Percentiles rank a stretch among this genome's conserved stretches.
Evolutionary conservation across 2,113 vertebrate genomes (phyloP).

Genomic region (Onychostoma macrolepis): DNA sequence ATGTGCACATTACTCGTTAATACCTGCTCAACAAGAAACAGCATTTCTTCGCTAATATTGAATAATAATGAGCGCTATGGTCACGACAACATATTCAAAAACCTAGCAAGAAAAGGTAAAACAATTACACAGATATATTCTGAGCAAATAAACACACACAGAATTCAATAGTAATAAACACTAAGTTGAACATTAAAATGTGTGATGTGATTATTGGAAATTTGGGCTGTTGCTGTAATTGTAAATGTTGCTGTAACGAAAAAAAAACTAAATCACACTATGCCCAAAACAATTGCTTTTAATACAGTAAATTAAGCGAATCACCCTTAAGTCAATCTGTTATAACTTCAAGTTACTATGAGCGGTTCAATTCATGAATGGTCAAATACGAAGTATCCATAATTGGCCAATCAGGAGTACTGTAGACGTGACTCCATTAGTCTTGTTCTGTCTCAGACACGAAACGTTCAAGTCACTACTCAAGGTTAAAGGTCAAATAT

Average conservation of each 20-base stretch:
- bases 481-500: conserved; percentile 15
- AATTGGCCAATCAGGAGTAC: conserved; percentile 15
- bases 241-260: too few relatives aligned
- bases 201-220: neutral
- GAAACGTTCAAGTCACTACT: neutral
- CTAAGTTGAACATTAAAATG: neutral
- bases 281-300: neutral
- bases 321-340: neutral
- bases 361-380: neutral
- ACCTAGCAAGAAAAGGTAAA: conserved; percentile 31
- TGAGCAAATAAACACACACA: conserved; percentile 42
- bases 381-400: neutral
- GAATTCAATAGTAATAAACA: neutral
- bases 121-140: conserved; percentile 20
- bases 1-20: conserved; percentile 46
- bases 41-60: conserved; percentile 40
- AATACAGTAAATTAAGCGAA: neutral
- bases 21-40: conserved; percentile 60
- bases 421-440: neutral
- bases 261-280: neutral
- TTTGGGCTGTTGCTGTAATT: neutral
- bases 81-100: conserved; percentile 42
- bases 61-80: conserved; percentile 43
- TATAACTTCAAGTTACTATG: neutral
- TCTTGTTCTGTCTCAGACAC: neutral